A percentile compares a stretch with the other conserved stretches of the same genome.
phyloP scores from a whole-genome alignment of 2,113 vertebrate genomes.

The Poeciliopsis prolifica region DNA sequence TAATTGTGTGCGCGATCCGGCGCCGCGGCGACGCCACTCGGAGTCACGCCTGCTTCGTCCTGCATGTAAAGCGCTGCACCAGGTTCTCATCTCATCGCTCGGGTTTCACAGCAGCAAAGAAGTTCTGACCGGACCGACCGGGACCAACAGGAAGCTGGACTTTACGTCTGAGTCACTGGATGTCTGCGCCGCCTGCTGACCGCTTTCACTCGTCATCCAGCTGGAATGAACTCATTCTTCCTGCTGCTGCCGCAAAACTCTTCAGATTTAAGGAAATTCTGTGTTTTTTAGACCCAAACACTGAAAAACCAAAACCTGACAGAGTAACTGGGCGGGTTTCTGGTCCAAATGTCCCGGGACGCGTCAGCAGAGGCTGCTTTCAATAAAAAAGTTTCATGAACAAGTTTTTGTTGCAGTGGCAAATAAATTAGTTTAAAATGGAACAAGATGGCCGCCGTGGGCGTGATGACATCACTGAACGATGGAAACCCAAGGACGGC shows the following conservation, averaged over 20 bases:
- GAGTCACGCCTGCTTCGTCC: constrained; percentile 30
- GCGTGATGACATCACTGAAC: no score
- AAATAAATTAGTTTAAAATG: no score
- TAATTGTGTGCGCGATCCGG: constrained; percentile 14
- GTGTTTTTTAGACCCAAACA: neutral
- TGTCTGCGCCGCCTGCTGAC: constrained; percentile 56
- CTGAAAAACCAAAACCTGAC: neutral
- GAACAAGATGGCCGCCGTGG: no score
- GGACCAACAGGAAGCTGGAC: constrained; percentile 36
- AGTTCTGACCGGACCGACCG: constrained; percentile 6
- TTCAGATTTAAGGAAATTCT: no score
- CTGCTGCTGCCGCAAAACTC: neutral
- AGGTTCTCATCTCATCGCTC: constrained; percentile 10
- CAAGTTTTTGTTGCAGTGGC: no score
- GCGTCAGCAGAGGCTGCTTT: no score
- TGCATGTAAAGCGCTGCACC: constrained; percentile 52
- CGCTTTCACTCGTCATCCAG: constrained; percentile 11
- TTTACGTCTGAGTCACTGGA: constrained; percentile 62
- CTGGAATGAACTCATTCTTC: constrained; percentile 11
- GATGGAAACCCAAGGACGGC: no score
- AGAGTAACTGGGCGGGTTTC: no score
- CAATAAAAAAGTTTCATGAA: no score
- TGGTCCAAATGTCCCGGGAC: no score
- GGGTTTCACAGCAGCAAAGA: constrained; percentile 11
- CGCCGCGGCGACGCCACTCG: constrained; percentile 26